A percentile compares a stretch with the other conserved stretches of the same genome.
These are phyloP conservation scores for Marmota monax DNA, from an alignment of 2,113 vertebrate genomes.

Conservation along the genomic window DNA sequence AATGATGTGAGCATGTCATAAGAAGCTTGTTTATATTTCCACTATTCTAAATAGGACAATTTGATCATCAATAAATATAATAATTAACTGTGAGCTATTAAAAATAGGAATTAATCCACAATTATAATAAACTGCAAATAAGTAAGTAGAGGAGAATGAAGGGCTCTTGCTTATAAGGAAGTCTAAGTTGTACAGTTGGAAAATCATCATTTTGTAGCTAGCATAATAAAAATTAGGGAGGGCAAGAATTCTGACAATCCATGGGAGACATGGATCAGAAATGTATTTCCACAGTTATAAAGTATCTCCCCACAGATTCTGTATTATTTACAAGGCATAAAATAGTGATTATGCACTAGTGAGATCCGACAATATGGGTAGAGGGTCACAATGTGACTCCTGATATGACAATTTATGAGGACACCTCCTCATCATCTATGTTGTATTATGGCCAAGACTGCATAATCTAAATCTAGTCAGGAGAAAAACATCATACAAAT, in stretches of 20 bases:
- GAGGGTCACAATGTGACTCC: not conserved
- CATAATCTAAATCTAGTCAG: not conserved
- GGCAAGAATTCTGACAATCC: not conserved
- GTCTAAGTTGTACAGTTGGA: not conserved
- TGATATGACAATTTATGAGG: not conserved
- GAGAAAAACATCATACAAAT: not conserved
- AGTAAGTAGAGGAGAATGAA: not conserved
- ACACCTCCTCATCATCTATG: not conserved
- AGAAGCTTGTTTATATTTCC: not conserved
- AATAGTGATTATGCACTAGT: not conserved
- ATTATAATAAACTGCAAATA: not conserved
- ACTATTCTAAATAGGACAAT: not conserved
- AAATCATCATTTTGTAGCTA: not conserved
- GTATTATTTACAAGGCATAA: not conserved
- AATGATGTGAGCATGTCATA: not conserved
- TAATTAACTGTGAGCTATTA: constrained; percentile 17
- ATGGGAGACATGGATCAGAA: not conserved
- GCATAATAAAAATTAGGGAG: not conserved
- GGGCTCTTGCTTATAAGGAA: not conserved
- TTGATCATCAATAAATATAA: not conserved
- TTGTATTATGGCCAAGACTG: not conserved
- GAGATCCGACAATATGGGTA: not conserved
- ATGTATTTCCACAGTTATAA: not conserved
- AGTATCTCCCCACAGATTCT: not conserved
- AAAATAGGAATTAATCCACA: not conserved